phyloP scores from a whole-genome alignment of 1,140 invertebrate species.

The Rhyzopertha dominica region DNA sequence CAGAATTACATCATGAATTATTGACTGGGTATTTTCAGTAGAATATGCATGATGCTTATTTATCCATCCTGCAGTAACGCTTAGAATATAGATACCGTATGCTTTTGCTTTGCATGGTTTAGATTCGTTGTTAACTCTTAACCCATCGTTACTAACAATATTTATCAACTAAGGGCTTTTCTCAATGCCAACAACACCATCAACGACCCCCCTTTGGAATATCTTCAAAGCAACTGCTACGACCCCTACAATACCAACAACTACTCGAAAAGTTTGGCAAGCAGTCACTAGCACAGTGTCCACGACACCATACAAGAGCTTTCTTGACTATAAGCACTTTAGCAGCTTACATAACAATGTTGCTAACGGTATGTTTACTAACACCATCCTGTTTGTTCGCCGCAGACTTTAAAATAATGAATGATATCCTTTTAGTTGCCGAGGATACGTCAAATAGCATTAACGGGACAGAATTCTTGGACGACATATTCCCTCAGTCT shows the following conservation, averaged over 20 bases:
- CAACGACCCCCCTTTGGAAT: conserved; percentile 42
- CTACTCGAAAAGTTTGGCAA: conserved; percentile 15
- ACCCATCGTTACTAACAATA: no score
- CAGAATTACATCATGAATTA: no score
- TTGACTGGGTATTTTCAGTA: no score
- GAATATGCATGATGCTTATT: no score
- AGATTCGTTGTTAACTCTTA: no score
- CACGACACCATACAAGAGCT: conserved; percentile 18
- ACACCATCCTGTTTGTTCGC: not conserved
- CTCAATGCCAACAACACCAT: conserved; percentile 40
- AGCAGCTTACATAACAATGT: conserved; percentile 35
- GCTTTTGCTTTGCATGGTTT: no score
- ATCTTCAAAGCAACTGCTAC: conserved; percentile 45
- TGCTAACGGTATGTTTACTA: conserved; percentile 32
- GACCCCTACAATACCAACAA: conserved; percentile 47
- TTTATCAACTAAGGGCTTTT: no score
- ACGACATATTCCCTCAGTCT: conserved; percentile 38
- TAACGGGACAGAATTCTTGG: conserved; percentile 38
- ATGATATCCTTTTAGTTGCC: conserved; percentile 25
- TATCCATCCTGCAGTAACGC: no score
- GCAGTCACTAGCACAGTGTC: conserved; percentile 18
- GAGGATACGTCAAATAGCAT: conserved; percentile 26
- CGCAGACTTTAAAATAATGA: not conserved
- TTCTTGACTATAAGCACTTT: conserved; percentile 35
- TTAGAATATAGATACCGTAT: no score